phyloP scores from a whole-genome alignment of 2,888 invertebrate species.

The Standfussiana lucernea region DNA sequence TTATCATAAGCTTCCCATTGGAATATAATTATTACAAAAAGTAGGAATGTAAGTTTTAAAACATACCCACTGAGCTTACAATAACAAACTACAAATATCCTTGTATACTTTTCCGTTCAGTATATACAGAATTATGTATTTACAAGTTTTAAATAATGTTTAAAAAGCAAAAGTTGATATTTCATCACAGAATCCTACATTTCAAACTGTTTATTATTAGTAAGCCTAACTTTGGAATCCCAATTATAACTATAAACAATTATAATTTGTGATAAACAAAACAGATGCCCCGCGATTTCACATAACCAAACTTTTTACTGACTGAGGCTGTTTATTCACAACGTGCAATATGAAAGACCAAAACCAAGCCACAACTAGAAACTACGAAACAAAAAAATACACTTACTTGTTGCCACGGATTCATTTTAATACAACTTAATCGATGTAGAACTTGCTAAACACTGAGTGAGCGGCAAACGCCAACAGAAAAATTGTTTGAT shows the following conservation, averaged over 20 bases:
- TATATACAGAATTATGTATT: conserved; percentile 7
- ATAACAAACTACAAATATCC: neutral
- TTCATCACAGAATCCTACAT: neutral
- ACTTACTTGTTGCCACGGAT: conserved; percentile 86
- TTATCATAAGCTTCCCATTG: neutral
- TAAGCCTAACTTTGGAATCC: neutral
- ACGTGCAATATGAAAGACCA: conserved; percentile 42
- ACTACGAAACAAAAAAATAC: conserved; percentile 43
- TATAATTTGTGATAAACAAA: conserved; percentile 84
- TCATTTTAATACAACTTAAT: conserved; percentile 76
- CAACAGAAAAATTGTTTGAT: conserved; percentile 8
- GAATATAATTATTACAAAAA: conserved; percentile 1
- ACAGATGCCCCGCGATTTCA: conserved; percentile 62
- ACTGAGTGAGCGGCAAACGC: conserved; percentile 40
- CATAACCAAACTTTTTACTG: conserved; percentile 33
- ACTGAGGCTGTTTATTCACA: conserved; percentile 12
- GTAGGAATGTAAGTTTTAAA: neutral
- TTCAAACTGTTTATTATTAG: neutral
- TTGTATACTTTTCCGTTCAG: neutral
- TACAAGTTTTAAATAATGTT: neutral
- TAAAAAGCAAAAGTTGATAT: neutral
- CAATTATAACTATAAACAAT: neutral
- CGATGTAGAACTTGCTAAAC: conserved; percentile 32
- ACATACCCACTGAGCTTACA: neutral
- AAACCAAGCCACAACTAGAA: conserved; percentile 49